Base-by-base conservation (phyloP, 2,113 vertebrate species). In the Atherinomorus stipes region DNA sequence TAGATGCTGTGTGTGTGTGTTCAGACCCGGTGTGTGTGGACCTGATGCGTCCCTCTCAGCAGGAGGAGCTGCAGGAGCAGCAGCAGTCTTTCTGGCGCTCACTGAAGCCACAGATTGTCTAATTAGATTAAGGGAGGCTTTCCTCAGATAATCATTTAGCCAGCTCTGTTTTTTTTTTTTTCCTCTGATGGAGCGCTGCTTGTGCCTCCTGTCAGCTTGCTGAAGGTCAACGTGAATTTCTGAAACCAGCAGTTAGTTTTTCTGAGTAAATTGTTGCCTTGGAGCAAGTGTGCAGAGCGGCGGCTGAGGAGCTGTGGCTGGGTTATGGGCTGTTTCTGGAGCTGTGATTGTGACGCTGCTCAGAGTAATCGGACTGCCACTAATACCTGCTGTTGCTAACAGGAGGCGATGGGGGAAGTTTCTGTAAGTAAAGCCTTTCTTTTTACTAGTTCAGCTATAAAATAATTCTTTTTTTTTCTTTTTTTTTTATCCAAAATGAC, bases 91-190 rank as follows among this genome's bases (percentile, higher is more conserved):
- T 75, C 70, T 85, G 84, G 69, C 44, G 59, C 85, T 89, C 85
- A 83, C 90, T 74, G 82, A 80, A 88, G 88, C 91, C 89, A 91
- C 92, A 91, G 91, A 92, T 93, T 94, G 91, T 83, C 93, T 95
- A 95, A 97, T 96, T 96, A 95, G 95, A 96, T 96, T 96, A 95
- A 94, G 91, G 87, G 66, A 94, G 93, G 93, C 94, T 96, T 96
- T 95, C 94, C 93, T 92, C 90, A 94, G 95, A 94, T 97, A 95
- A 97, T 95, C 95, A 95, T 93, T 93, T 86, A 91, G 93, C 90
- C 88, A 93, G 91, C 92, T 93, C 84, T 56, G 61, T 63, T 63
- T 62, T 63, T 63, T 84, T 81, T 80, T 84, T 93, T 93, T 94
- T 93, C 88, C 90, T 92, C 74, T 87, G 81, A 91, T 93, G 84